phyloP scores from a whole-genome alignment of 1,140 invertebrate species.

The Nixonia krombeini region DNA sequence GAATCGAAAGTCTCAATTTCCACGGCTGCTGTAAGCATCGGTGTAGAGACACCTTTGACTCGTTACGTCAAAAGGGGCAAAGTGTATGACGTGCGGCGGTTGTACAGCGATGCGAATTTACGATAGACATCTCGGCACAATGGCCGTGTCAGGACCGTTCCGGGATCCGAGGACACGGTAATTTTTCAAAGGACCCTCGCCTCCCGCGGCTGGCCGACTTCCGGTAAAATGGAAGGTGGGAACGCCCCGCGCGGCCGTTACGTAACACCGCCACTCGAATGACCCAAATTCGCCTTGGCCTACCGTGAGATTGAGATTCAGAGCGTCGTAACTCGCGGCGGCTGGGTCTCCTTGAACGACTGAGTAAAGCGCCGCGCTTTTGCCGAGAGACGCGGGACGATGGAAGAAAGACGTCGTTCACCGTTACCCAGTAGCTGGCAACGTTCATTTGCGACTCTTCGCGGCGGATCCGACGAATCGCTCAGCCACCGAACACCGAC shows the following conservation, averaged over 20 bases:
- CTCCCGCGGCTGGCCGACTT: constrained; percentile 45
- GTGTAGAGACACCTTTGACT: constrained; percentile 25
- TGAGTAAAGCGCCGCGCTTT: constrained; percentile 47
- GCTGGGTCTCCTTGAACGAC: constrained; percentile 65
- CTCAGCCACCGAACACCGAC: too few relatives aligned
- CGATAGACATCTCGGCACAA: not conserved
- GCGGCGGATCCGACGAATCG: not conserved
- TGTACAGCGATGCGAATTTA: constrained; percentile 9
- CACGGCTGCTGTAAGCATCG: constrained; percentile 11
- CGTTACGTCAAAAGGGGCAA: constrained; percentile 16
- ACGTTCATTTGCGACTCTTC: constrained; percentile 2
- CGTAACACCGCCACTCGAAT: constrained; percentile 58
- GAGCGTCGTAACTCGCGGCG: constrained; percentile 63
- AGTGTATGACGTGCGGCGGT: not conserved
- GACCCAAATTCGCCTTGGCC: constrained; percentile 65
- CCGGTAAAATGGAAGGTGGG: constrained; percentile 59
- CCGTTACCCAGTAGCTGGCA: constrained; percentile 21
- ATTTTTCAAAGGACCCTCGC: constrained; percentile 11
- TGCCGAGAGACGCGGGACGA: constrained; percentile 20
- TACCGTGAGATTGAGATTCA: constrained; percentile 71
- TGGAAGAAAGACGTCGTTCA: constrained; percentile 20
- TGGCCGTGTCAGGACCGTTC: not conserved
- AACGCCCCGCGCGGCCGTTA: constrained; percentile 55
- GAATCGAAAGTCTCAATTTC: constrained; percentile 17
- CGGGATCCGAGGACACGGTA: constrained; percentile 8